phyloP scores from a whole-genome alignment of 2,888 invertebrate genomes.

The Netelia inedita region DNA sequence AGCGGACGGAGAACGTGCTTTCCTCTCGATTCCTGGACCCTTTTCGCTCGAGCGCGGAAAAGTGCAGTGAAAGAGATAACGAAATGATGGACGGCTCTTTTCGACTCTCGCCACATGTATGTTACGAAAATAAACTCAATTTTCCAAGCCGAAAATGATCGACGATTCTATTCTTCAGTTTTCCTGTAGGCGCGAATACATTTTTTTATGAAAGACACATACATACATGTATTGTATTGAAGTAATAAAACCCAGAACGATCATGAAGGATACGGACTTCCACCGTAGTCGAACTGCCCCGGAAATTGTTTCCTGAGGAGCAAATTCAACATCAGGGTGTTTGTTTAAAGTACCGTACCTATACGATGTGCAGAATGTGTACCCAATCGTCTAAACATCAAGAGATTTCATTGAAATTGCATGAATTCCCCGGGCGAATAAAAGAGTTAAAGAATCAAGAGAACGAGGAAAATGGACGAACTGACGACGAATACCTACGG shows the following conservation, averaged over 20 bases:
- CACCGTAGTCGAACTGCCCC: too few species aligned
- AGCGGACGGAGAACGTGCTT: constrained; percentile 25
- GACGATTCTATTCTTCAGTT: too few species aligned
- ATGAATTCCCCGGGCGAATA: constrained; percentile 25
- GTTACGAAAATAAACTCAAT: too few species aligned
- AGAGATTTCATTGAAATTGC: constrained; percentile 23
- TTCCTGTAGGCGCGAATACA: too few species aligned
- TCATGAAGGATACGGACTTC: too few species aligned
- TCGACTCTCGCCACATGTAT: too few species aligned
- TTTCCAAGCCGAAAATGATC: too few species aligned
- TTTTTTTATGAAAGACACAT: too few species aligned
- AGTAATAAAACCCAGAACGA: too few species aligned
- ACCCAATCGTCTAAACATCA: constrained; percentile 26
- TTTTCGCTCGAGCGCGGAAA: not conserved
- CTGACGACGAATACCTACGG: constrained; percentile 6
- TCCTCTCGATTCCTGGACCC: constrained; percentile 1
- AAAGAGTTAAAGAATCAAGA: not conserved
- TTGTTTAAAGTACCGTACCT: not conserved
- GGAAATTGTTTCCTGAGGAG: too few species aligned
- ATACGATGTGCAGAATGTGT: not conserved
- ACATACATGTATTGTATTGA: too few species aligned
- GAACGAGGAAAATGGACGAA: not conserved
- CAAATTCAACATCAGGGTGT: too few species aligned
- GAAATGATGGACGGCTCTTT: not conserved
- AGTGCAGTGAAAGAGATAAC: not conserved